phyloP scores from a whole-genome alignment of 2,113 vertebrate species.

The Plotosus lineatus region DNA sequence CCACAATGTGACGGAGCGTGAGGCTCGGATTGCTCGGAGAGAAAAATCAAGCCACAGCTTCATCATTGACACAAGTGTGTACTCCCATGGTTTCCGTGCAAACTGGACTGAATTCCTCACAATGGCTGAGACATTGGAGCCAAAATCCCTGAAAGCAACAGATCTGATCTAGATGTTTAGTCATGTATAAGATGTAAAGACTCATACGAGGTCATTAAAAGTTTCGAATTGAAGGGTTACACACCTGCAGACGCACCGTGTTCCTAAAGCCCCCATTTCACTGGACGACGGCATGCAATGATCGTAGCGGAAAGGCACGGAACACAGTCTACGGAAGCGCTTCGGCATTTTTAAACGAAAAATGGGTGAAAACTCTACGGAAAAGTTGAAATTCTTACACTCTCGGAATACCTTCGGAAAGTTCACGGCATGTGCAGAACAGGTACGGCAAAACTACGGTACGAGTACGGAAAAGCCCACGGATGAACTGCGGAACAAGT shows the following conservation, averaged over 20 bases:
- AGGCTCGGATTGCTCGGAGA: conserved; percentile 83
- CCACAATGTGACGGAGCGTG: conserved; percentile 91
- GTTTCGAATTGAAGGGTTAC: neutral
- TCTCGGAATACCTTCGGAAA: too few species aligned
- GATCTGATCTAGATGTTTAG: conserved; percentile 75
- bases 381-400: too few species aligned
- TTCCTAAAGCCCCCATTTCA: too few species aligned
- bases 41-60: conserved; percentile 82
- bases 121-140: conserved; percentile 64
- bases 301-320: too few species aligned
- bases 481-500: too few species aligned
- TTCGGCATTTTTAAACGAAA: too few species aligned
- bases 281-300: too few species aligned
- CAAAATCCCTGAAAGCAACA: conserved; percentile 61
- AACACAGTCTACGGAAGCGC: too few species aligned
- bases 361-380: too few species aligned
- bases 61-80: conserved; percentile 83
- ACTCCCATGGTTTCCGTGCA: conserved; percentile 79
- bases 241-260: neutral
- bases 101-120: conserved; percentile 92
- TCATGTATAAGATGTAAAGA: neutral
- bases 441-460: too few species aligned
- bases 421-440: too few species aligned
- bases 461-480: too few species aligned
- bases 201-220: neutral